Base-by-base conservation (phyloP, 2,113 vertebrate species). In the Dermatemys mawii region DNA sequence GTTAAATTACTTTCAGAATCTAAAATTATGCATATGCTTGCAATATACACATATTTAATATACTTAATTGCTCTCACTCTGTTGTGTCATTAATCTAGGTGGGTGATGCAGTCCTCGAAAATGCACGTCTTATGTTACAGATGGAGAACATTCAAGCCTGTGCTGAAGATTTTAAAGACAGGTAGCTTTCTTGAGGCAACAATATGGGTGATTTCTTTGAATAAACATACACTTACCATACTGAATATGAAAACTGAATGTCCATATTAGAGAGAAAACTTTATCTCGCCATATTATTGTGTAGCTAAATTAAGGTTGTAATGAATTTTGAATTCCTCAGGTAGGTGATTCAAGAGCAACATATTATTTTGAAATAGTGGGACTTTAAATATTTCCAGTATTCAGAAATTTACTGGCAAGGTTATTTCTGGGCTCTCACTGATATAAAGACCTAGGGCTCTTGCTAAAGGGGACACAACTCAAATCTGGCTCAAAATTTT, bases 91-190 rank as follows among this genome's bases (percentile, higher is more conserved):
- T 84, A 5, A 95, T 96, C 48, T 95, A 99, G 99, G 99, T 99
- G 87, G 99, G 99, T 0, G 99, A 99, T 94, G 98, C 98, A 3
- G 99, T 99, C 93, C 96, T 99, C 94, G 98, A 99, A 95, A 99
- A 99, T 4, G 99, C 99, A 81, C 98, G 98, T 32, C 98, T 99
- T 75, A 98, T 99, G 98, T 98, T 99, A 84, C 99, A 99, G 97
- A 99, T 98, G 0, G 99, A 99, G 95, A 99, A 99, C 26, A 95
- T 99, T 85, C 99, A 99, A 96, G 99, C 99, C 48, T 99, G 97
- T 10, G 99, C 98, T 0, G 99, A 99, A 88, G 99, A 99, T 95
- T 99, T 99, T 87, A 99, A 99, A 94, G 98, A 99, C 84, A 99
- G 99, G 98, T 98, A 98, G 97, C 4, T 2, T 27, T 75, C 11